A percentile compares a stretch with the other conserved stretches of the same genome.
phyloP scores from a whole-genome alignment of 92 coral and sea anemone species.

The Zoanthus gigantus region DNA sequence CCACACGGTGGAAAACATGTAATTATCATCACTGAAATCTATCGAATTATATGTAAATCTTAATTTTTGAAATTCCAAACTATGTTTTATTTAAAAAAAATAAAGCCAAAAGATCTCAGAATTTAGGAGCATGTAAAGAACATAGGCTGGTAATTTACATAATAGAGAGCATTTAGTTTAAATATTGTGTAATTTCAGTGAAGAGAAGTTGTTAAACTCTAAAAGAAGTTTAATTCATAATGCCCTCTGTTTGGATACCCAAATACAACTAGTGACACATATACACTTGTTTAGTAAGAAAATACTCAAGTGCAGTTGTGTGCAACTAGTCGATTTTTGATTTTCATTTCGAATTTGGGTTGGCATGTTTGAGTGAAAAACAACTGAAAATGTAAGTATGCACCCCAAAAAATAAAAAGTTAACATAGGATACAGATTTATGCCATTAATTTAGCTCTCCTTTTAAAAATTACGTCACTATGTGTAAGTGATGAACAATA shows the following conservation, averaged over 20 bases:
- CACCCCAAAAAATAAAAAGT: background rate
- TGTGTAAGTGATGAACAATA: background rate
- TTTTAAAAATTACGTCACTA: background rate
- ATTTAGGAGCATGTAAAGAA: no score
- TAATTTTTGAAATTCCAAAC: background rate
- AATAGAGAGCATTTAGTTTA: no score
- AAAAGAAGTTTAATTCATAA: background rate
- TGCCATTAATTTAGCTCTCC: background rate
- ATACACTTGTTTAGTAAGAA: background rate
- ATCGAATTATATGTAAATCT: background rate
- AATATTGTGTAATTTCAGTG: no score
- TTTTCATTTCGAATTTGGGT: background rate
- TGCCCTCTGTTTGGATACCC: background rate
- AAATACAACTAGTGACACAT: background rate
- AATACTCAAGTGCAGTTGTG: background rate
- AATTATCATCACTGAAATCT: background rate
- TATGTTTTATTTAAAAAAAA: no score
- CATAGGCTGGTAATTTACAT: no score
- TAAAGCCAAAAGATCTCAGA: no score
- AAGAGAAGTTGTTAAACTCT: no score
- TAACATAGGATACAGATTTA: background rate
- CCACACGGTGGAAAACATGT: background rate
- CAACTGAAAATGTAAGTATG: background rate
- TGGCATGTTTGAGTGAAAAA: background rate
- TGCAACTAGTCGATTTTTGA: background rate